Evolutionary conservation across 2,797 vertebrate species (phyloP).

Genomic region (Scolopax bukidnonensis): DNA sequence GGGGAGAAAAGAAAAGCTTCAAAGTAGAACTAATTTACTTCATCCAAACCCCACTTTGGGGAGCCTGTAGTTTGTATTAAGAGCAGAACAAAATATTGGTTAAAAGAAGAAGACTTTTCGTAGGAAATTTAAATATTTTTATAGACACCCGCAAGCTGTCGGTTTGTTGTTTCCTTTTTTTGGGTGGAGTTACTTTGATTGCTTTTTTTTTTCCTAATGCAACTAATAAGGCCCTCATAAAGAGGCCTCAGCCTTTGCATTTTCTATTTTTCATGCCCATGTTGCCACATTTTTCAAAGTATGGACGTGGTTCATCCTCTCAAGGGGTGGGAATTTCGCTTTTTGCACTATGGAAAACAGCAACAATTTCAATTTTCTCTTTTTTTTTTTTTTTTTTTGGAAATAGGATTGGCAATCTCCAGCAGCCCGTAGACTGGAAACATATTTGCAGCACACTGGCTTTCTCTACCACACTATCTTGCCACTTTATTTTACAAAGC

Average conservation of each 20-base stretch:
- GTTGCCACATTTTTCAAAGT: background rate
- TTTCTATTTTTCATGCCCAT: background rate
- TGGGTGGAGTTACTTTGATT: background rate
- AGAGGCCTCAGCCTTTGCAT: background rate
- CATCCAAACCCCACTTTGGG: constrained; percentile 71
- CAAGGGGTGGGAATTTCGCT: background rate
- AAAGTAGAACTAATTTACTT: constrained; percentile 83
- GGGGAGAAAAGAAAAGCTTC: constrained; percentile 79
- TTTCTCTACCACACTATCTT: background rate
- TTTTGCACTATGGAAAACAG: background rate
- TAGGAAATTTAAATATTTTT: background rate
- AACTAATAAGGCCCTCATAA: background rate
- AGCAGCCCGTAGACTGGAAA: constrained; percentile 31
- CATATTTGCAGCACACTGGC: background rate
- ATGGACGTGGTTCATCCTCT: rapidly evolving
- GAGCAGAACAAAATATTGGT: background rate
- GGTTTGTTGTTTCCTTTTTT: background rate
- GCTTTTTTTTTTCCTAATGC: background rate
- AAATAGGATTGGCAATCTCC: background rate
- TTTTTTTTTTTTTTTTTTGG: no score
- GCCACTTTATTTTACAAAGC: constrained; percentile 65
- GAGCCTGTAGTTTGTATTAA: constrained; percentile 50
- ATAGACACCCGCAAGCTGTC: background rate
- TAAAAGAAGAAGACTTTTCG: background rate
- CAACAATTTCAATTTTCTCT: background rate